Evolutionary conservation across 92 coral and sea anemone species (phyloP).

Genomic region (Zoanthus gigantus): DNA sequence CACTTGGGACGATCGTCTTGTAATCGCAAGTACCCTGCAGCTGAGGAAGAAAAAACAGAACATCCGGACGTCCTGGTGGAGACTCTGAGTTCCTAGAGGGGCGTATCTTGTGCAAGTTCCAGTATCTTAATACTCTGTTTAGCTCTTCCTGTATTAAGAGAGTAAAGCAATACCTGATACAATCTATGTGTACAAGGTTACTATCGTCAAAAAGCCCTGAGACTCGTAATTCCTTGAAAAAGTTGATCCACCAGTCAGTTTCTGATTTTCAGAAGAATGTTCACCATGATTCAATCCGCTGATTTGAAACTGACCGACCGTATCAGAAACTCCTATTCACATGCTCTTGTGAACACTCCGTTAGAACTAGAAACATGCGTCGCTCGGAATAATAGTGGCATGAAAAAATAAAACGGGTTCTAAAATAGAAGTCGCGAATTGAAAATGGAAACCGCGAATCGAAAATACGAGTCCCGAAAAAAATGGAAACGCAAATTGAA

Average conservation of each 20-base stretch:
- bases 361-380: not conserved
- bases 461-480: no score
- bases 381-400: no score
- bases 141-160: slow-evolving; percentile 31
- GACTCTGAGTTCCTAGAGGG: slow-evolving; percentile 6
- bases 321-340: slow-evolving; percentile 7
- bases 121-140: not conserved
- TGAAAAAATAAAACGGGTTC: no score
- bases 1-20: not conserved
- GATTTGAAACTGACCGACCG: slow-evolving; percentile 24
- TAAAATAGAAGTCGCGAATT: no score
- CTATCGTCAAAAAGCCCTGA: slow-evolving; percentile 25
- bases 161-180: slow-evolving; percentile 14
- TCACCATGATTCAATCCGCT: slow-evolving; percentile 29
- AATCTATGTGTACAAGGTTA: not conserved
- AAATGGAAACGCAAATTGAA: no score
- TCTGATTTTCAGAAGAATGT: slow-evolving; percentile 2
- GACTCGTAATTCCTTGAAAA: slow-evolving; percentile 13
- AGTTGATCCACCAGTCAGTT: slow-evolving; percentile 37
- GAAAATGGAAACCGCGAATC: no score
- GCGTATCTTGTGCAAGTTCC: slow-evolving; percentile 5
- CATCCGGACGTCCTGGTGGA: slow-evolving; percentile 22
- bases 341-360: no score
- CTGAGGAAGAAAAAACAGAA: slow-evolving; percentile 25
- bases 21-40: slow-evolving; percentile 5